These are phyloP conservation scores for Pycnonotus jocosus DNA, from an alignment of 2,113 vertebrate species.

Conservation along the genomic window DNA sequence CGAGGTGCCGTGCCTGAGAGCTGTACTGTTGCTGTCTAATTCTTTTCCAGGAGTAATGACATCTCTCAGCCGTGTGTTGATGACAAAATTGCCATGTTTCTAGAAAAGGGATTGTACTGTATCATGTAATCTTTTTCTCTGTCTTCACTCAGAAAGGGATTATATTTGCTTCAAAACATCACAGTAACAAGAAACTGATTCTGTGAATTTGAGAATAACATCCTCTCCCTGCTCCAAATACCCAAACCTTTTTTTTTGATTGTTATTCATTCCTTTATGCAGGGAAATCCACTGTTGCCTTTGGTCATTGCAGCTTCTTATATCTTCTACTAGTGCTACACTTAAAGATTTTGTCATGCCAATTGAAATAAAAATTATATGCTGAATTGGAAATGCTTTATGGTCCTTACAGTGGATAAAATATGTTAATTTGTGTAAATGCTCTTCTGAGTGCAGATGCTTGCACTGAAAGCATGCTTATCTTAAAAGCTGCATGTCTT, in stretches of 20 bases:
- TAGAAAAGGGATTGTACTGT: background rate
- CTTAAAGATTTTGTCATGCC: constrained; percentile 53
- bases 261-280: background rate
- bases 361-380: constrained; percentile 71
- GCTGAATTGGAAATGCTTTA: constrained; percentile 66
- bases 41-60: background rate
- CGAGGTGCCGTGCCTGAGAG: fast-evolving
- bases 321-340: constrained; percentile 33
- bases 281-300: background rate
- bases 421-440: constrained; percentile 81
- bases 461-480: constrained; percentile 63
- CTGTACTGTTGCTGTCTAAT: background rate
- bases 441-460: constrained; percentile 70
- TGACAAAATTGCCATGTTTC: constrained; percentile 12
- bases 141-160: background rate
- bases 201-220: background rate
- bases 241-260: background rate
- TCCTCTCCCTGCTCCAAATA: background rate
- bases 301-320: constrained; percentile 48
- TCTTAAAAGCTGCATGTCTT: constrained; percentile 72
- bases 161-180: background rate
- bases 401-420: constrained; percentile 72
- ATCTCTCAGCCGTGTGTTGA: background rate
- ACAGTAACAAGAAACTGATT: background rate
- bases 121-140: background rate